A percentile compares a stretch with the other conserved stretches of the same genome.
These are phyloP conservation scores for Hypolimnas misippus DNA, from an alignment of 2,888 invertebrate genomes.

Conservation along the genomic window DNA sequence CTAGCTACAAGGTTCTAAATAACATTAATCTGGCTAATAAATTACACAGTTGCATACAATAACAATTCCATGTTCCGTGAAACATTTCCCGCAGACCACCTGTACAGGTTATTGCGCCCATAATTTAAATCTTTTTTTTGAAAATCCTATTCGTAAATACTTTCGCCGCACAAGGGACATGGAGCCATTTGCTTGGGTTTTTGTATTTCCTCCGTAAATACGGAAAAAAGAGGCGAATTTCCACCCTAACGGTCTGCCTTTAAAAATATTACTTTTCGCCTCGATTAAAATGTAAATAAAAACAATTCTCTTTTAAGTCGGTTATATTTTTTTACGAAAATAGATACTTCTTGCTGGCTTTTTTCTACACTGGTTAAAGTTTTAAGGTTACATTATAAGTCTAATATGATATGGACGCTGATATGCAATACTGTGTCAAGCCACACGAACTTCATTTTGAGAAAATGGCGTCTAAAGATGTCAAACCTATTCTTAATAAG, in stretches of 20 bases:
- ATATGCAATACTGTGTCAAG: too few relatives aligned
- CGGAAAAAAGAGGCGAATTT: constrained; percentile 27
- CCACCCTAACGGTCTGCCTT: constrained; percentile 26
- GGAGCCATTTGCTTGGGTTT: constrained; percentile 21
- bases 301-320: not conserved
- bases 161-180: constrained; percentile 12
- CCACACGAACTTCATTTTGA: too few relatives aligned
- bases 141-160: constrained; percentile 26
- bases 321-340: too few relatives aligned
- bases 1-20: not conserved
- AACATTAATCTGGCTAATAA: not conserved
- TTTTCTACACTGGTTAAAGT: too few relatives aligned
- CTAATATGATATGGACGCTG: too few relatives aligned
- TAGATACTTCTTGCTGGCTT: too few relatives aligned
- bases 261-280: constrained; percentile 24
- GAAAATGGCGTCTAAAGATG: too few relatives aligned
- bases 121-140: constrained; percentile 16
- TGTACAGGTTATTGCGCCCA: constrained; percentile 8
- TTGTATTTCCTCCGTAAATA: constrained; percentile 15
- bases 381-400: too few relatives aligned
- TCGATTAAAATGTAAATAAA: constrained; percentile 20
- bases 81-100: constrained; percentile 7
- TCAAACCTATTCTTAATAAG: too few relatives aligned
- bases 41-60: not conserved
- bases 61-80: not conserved